A percentile compares a stretch with the other conserved stretches of the same genome.
Conservation (phyloP, 1,140 invertebrate genomes). For the Cydia amplana region DNA sequence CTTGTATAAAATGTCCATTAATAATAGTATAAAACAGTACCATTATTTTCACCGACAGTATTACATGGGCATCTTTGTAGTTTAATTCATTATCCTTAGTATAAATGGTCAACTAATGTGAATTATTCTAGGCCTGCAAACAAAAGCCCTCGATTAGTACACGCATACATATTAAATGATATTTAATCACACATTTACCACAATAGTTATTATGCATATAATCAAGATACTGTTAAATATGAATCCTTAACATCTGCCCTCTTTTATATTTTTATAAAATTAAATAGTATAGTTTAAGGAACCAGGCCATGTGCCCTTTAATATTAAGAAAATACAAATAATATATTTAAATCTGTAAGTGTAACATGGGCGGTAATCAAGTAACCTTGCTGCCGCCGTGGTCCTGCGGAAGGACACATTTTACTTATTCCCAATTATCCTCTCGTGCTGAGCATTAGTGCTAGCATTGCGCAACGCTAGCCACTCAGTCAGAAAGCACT, state of each 20-base stretch:
- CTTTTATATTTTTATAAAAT: not conserved
- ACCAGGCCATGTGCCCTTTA: not conserved
- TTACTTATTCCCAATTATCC: not conserved
- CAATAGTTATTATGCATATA: constrained; percentile 30
- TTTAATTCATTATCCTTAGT: constrained; percentile 65
- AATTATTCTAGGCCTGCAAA: constrained; percentile 71
- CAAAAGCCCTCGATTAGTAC: constrained; percentile 40
- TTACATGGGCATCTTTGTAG: constrained; percentile 67
- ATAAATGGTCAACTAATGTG: constrained; percentile 66
- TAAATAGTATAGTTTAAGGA: constrained; percentile 14
- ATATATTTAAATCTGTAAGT: not conserved
- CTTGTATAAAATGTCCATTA: constrained; percentile 79
- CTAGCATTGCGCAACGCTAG: not conserved
- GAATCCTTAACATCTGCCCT: constrained; percentile 1
- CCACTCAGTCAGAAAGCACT: not conserved
- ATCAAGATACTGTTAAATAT: constrained; percentile 22
- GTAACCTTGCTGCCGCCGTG: constrained; percentile 1
- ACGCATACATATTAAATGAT: constrained; percentile 31
- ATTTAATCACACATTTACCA: constrained; percentile 30
- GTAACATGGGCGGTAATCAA: constrained; percentile 9
- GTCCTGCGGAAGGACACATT: not conserved
- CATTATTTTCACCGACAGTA: constrained; percentile 69
- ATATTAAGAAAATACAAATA: constrained; percentile 5
- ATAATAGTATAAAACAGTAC: constrained; percentile 76
- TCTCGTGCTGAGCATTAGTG: not conserved